phyloP scores from a whole-genome alignment of 1,140 invertebrate species.

The Drosophila kepulauana region DNA sequence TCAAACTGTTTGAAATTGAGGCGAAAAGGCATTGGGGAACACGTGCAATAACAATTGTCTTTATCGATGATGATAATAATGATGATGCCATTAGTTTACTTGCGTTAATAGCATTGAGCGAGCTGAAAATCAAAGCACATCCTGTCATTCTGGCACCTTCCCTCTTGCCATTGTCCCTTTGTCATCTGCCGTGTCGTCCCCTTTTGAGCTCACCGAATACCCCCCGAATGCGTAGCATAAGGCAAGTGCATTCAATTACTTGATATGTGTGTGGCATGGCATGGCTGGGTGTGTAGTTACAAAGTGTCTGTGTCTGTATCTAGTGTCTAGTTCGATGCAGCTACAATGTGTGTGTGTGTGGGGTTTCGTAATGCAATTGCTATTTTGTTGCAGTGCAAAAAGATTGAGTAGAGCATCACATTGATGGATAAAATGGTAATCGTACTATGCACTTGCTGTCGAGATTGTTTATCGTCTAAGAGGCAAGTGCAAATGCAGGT shows the following conservation, averaged over 20 bases:
- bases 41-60: constrained; percentile 5
- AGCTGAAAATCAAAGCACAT: constrained; percentile 56
- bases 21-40: constrained; percentile 14
- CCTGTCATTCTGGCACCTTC: constrained; percentile 28
- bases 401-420: constrained; percentile 72
- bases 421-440: constrained; percentile 72
- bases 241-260: constrained; percentile 75
- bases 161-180: constrained; percentile 5
- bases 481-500: constrained; percentile 28
- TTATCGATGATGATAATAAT: constrained; percentile 29
- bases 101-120: constrained; percentile 71
- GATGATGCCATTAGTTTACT: constrained; percentile 63
- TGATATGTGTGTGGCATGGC: constrained; percentile 65
- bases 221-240: constrained; percentile 43
- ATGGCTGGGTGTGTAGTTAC: constrained; percentile 41
- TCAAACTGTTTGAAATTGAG: background rate
- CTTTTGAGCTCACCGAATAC: background rate
- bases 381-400: constrained; percentile 60
- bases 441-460: constrained; percentile 42
- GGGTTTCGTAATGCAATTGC: constrained; percentile 66
- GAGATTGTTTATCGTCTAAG: constrained; percentile 34
- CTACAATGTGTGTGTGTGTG: background rate
- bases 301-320: constrained; percentile 55
- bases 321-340: background rate
- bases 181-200: background rate